Conservation (phyloP, 2,888 invertebrate genomes). For the Cephus pygmeus region DNA sequence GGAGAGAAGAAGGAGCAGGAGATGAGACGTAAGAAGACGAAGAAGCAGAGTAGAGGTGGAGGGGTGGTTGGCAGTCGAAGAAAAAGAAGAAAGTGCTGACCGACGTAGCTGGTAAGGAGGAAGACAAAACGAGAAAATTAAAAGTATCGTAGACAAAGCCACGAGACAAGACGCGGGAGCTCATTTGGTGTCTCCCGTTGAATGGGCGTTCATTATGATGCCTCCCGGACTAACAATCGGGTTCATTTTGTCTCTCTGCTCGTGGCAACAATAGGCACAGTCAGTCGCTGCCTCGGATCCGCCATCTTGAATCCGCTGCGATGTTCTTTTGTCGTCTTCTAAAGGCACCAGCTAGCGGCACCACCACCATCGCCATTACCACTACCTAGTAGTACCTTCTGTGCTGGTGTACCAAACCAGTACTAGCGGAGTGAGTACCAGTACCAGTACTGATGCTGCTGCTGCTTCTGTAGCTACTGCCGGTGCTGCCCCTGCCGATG, state of each 20-base stretch:
- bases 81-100: background rate
- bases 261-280: conserved; percentile 54
- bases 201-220: conserved; percentile 64
- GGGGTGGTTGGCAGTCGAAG: background rate
- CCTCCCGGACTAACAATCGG: conserved; percentile 62
- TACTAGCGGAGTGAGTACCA: background rate
- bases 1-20: background rate
- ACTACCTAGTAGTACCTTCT: background rate
- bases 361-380: background rate
- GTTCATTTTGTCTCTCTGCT: conserved; percentile 64
- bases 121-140: conserved; percentile 58
- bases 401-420: background rate
- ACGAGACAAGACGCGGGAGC: conserved; percentile 59
- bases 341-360: conserved; percentile 41
- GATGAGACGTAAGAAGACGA: background rate
- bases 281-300: conserved; percentile 47
- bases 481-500: background rate
- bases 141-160: conserved; percentile 62
- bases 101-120: conserved; percentile 26
- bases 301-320: conserved; percentile 61
- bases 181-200: conserved; percentile 62
- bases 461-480: background rate
- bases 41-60: background rate
- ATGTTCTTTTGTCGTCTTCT: conserved; percentile 61
- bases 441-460: background rate